Conservation (phyloP, 2,888 invertebrate species). For the Drosophila heteroneura region DNA sequence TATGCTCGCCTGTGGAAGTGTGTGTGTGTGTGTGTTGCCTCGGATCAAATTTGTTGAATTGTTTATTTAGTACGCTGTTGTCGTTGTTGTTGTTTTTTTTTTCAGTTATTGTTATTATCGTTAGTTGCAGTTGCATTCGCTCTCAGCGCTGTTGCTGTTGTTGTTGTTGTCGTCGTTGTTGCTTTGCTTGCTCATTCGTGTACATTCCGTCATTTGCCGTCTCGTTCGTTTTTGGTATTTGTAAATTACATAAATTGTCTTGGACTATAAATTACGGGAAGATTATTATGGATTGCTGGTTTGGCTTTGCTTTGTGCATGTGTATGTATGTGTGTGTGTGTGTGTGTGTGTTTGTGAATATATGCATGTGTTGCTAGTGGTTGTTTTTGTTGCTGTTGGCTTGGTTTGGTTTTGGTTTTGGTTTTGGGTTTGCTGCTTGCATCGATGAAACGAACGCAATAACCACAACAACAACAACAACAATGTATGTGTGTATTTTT, state of each 20-base stretch:
- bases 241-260: slow-evolving; percentile 79
- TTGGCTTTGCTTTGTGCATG: slow-evolving; percentile 12
- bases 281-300: slow-evolving; percentile 77
- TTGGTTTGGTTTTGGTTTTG: slow-evolving; percentile 58
- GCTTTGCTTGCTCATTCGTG: slow-evolving; percentile 45
- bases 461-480: slow-evolving; percentile 40
- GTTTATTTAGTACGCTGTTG: slow-evolving; percentile 79
- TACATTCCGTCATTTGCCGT: slow-evolving; percentile 51
- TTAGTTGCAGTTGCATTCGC: slow-evolving; percentile 79
- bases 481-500: slow-evolving; percentile 42
- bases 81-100: slow-evolving; percentile 53
- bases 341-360: slow-evolving; percentile 28
- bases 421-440: slow-evolving; percentile 36
- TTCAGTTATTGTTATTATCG: slow-evolving; percentile 79
- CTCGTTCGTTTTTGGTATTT: slow-evolving; percentile 78
- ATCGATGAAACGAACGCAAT: slow-evolving; percentile 51
- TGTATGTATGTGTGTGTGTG: slow-evolving; percentile 5
- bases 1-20: slow-evolving; percentile 19
- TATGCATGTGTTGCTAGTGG: slow-evolving; percentile 24
- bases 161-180: slow-evolving; percentile 21
- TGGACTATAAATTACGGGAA: slow-evolving; percentile 80
- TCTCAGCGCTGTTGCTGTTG: slow-evolving; percentile 35
- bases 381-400: slow-evolving; percentile 38
- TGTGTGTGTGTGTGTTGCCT: slow-evolving; percentile 63
- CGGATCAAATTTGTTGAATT: slow-evolving; percentile 82